These are phyloP conservation scores for Acanthisitta chloris DNA, from an alignment of 2,113 vertebrate species.

Conservation along the genomic window DNA sequence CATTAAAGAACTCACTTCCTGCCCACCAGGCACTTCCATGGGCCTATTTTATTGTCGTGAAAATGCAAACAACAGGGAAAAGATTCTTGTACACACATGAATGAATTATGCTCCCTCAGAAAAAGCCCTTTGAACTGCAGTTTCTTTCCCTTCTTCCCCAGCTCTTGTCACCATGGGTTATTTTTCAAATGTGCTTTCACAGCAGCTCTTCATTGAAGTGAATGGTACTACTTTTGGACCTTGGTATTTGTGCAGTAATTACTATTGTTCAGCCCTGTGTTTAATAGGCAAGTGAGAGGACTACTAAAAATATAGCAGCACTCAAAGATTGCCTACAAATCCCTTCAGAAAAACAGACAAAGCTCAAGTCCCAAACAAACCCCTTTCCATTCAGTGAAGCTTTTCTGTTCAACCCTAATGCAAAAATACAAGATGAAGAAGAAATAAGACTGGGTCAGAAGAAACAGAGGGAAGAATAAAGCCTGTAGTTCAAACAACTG, in stretches of 20 bases:
- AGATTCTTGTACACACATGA: not conserved
- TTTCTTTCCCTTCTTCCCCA: not conserved
- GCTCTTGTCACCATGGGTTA: not conserved
- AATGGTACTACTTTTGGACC: constrained; percentile 10
- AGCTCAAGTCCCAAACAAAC: not conserved
- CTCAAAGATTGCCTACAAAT: constrained; percentile 14
- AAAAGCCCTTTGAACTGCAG: not conserved
- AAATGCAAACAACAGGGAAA: constrained; percentile 7
- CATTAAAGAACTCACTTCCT: not conserved
- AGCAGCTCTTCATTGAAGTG: constrained; percentile 3
- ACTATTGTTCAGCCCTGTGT: constrained; percentile 27
- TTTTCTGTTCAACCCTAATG: not conserved
- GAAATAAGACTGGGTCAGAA: not conserved
- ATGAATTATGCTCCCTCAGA: not conserved
- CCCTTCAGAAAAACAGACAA: constrained; percentile 9
- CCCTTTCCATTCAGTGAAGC: not conserved
- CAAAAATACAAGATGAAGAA: not conserved
- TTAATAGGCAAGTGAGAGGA: constrained; percentile 46
- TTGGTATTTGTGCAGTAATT: constrained; percentile 32
- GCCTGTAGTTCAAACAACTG: not conserved
- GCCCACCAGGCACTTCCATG: not conserved
- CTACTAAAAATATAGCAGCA: constrained; percentile 42
- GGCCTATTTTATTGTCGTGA: not conserved
- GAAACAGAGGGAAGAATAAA: not conserved
- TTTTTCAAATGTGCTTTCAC: constrained; percentile 44